Evolutionary conservation across 2,113 vertebrate genomes (phyloP), one percentile per base, ranked within the genome.

Genomic region (Charadrius vociferus): DNA sequence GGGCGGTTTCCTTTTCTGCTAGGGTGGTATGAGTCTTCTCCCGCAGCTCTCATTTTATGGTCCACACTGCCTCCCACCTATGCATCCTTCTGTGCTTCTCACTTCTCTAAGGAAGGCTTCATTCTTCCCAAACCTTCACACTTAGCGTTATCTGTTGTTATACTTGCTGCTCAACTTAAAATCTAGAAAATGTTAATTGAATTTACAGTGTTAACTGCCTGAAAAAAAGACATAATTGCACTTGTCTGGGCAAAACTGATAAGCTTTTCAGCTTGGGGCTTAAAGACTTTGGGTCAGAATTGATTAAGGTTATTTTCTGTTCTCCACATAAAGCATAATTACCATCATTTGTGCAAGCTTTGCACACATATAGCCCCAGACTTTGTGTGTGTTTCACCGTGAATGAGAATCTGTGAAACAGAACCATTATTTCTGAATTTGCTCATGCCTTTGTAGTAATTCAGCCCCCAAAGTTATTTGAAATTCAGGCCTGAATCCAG

Each of bases 1-100:
- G 29, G 21, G 56, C 36, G 59, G 29, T 34, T 62, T 80, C n/a
- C 52, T 88, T 81, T 84, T 27, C 52, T 74, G 20, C 47, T 43
- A 27, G 36, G 36, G 17, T 2, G 5, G 10, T 26, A 29, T 0
- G 0, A 58, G 14, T 26, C 55, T 47, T 75, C 7, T 88, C 10
- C 37, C 2, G 1, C 1, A 36, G 37, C 5, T 66, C 29, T 20
- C 5, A 4, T 36, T 37, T 61, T 34, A 41, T 5, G 47, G 56
- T 5, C 37, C n/a, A 11, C 4, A 10, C 41, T 66, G 61, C 20
- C 34, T 74, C 18, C 15, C 53, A 86, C 36, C 41, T 39, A 2
- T 49, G 39, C 37, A 37, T n/a, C 17, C 81, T 91, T 62, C 59
- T 74, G 59, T 37, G 34, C 41, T 70, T 67, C 53, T 67, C 24